Evolutionary conservation across 2,888 invertebrate species (phyloP), one percentile per base, ranked within the genome.

Genomic region (Drosophila nigricruria): DNA sequence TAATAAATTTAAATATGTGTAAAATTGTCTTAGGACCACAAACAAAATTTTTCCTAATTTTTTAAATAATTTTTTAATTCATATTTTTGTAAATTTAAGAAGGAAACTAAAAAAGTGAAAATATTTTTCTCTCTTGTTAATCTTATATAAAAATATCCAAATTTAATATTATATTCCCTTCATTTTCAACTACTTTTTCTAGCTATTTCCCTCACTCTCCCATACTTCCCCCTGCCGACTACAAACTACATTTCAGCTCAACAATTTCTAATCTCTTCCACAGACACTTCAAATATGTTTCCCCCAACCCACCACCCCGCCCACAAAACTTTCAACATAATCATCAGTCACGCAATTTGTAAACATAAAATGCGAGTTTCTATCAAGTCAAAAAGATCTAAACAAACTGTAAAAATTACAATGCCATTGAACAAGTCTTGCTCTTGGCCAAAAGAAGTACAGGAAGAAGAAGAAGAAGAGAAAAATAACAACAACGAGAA

Each of bases 311-410:
- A 5, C n/a, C n/a, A 16, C 23, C 16, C 8, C 16, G 4, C 14
- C 3, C 45, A 8, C 27, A 18, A 12, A 69, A 74, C 66, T 65
- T 71, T 70, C 56, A 40, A 16, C 70, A 67, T 57, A 59, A 73
- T 73, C 79, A 79, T 79, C 79, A 77, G 79, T 79, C 79, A 73
- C 81, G 68, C 81, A 79, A 79, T 81, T 79, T 79, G 81, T 70
- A 68, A 73, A 77, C 81, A 79, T 70, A 60, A 68, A 67, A 67
- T 57, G 18, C 42, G 60, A 70, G 54, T 63, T 79, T 70, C 79
- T 65, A 79, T 79, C 78, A 64, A 59, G 42, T 45, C 56, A n/a
- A 40, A 58, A 59, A 70, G 70, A 81, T 79, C 79, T 77, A 81
- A 81, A 70, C 79, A 79, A 79, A 79, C 79, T 81, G 79, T 67